These are phyloP conservation scores for Stegastes partitus DNA, from an alignment of 2,113 vertebrate species.

Conservation along the genomic window DNA sequence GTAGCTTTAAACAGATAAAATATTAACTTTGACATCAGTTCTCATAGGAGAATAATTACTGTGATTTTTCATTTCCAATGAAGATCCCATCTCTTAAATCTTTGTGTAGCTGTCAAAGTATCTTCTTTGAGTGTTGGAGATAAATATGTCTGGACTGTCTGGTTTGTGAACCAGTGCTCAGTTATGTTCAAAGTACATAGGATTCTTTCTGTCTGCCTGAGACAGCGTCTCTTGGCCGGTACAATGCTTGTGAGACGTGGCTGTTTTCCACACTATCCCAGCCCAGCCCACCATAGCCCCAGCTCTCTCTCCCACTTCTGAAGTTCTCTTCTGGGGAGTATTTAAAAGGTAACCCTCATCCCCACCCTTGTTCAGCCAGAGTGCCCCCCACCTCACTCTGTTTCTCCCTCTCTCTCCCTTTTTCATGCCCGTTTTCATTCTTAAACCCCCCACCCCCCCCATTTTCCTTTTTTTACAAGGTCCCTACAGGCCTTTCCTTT, in stretches of 20 bases:
- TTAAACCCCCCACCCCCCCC: constrained; percentile 47
- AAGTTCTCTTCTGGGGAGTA: constrained; percentile 71
- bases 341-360: constrained; percentile 73
- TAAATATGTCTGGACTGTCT: constrained; percentile 12
- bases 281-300: constrained; percentile 59
- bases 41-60: not conserved
- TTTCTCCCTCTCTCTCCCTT: constrained; percentile 25
- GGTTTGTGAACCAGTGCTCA: constrained; percentile 27
- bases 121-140: constrained; percentile 2
- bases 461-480: constrained; percentile 50
- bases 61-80: not conserved
- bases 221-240: constrained; percentile 64
- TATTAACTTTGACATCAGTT: not conserved
- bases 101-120: constrained; percentile 6
- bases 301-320: constrained; percentile 61
- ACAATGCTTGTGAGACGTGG: constrained; percentile 79
- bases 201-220: constrained; percentile 61
- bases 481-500: constrained; percentile 75
- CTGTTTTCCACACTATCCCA: constrained; percentile 80
- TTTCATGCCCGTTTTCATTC: constrained; percentile 63
- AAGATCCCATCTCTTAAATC: not conserved
- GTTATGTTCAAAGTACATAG: constrained; percentile 48
- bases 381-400: constrained; percentile 19
- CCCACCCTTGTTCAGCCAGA: constrained; percentile 60
- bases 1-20: not conserved